Evolutionary conservation across 2,888 invertebrate genomes (phyloP), one percentile per base, ranked within the genome.

Genomic region (Alviniconcha strummeri): DNA sequence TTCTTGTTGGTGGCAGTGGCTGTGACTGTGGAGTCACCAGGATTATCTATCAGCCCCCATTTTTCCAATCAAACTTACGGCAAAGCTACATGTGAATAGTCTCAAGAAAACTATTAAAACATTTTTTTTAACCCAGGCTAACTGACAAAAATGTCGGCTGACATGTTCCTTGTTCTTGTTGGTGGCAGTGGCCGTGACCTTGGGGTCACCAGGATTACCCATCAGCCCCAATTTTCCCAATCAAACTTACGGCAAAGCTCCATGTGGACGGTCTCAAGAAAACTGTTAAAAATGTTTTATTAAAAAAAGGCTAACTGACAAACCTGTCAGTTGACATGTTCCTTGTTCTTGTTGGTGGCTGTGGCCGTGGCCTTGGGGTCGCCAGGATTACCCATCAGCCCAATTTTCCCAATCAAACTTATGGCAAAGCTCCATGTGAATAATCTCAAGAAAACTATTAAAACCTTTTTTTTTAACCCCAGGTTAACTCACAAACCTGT

Each of bases 361-460:
- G 96, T 95, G 93, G 96, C 96, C 97, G 98, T 97, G 87, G 97
- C 96, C 90, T 96, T 96, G 7, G 96, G 95, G 94, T 97, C 97
- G 55, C 96, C 95, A 67, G 97, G 96, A 88, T 96, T 96, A 89
- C 96, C 96, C 89, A 97, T 96, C 86, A 98, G 95, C n/a, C 98
- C 76, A 36, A 36, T 36, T 36, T 36, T 36, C 36, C 36, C 36
- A 36, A 36, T 36, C 36, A 36, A 36, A 36, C 36, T 36, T 36
- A 36, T 3, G 3, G 36, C 36, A 36, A 36, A 36, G 36, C 36
- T 36, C 36, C 36, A 36, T 1, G 36, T 36, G 36, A 3, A 36
- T 36, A 3, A 3, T 36, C 36, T 36, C 36, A 36, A 36, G 36
- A 36, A 36, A 36, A 36, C 36, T 36, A 36, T 36, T 36, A 36